phyloP scores from a whole-genome alignment of 1,140 invertebrate species.

The Lucilia cuprina region DNA sequence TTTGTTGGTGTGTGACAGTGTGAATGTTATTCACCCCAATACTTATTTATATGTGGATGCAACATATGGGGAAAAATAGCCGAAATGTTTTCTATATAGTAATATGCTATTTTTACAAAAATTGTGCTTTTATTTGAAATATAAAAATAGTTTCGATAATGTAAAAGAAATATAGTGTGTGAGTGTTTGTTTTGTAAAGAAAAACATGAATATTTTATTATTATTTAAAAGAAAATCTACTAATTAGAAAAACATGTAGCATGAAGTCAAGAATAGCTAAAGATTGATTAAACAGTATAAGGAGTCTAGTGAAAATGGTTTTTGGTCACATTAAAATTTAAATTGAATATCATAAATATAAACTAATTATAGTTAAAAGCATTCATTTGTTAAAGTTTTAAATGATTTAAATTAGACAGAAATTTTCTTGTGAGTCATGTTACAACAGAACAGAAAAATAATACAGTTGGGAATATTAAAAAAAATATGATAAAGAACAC shows the following conservation, averaged over 20 bases:
- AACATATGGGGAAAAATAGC: background rate
- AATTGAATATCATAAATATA: background rate
- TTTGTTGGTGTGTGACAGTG: background rate
- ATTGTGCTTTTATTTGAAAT: background rate
- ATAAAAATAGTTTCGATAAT: background rate
- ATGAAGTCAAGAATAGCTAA: too few species aligned
- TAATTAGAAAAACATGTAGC: background rate
- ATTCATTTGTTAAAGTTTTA: background rate
- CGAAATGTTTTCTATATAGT: background rate
- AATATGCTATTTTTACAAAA: background rate
- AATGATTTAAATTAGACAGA: background rate
- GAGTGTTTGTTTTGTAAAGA: background rate
- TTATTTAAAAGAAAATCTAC: background rate
- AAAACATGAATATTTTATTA: background rate
- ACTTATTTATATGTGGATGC: background rate
- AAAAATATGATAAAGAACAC: too few species aligned
- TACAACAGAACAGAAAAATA: too few species aligned
- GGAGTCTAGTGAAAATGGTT: too few species aligned
- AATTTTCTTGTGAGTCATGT: too few species aligned
- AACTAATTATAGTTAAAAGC: background rate
- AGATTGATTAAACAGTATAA: too few species aligned
- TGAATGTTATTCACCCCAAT: constrained; percentile 1
- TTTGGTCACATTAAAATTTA: background rate
- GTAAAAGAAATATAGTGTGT: background rate
- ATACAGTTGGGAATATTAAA: too few species aligned